A percentile compares a stretch with the other conserved stretches of the same genome.
These are phyloP conservation scores for Helobdella robusta DNA, from an alignment of 2,888 invertebrate species.

Conservation along the genomic window DNA sequence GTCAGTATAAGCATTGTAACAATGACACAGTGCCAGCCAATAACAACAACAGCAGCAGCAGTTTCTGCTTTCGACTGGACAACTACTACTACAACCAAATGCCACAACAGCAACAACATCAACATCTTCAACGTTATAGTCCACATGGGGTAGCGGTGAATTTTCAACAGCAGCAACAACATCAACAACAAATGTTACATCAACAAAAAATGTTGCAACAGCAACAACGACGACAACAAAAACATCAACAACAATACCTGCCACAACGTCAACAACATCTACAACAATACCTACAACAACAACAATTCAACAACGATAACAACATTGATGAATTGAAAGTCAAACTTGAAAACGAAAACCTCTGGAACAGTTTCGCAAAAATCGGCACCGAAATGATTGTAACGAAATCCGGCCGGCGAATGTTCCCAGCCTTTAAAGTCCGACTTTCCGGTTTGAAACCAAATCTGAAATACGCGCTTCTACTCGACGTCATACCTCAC, in stretches of 20 bases:
- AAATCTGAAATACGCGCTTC: conserved; percentile 68
- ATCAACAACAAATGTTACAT: too few relatives aligned
- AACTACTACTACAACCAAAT: not conserved
- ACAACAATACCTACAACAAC: too few relatives aligned
- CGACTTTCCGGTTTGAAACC: conserved; percentile 68
- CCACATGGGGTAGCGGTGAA: too few relatives aligned
- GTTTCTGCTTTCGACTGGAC: not conserved
- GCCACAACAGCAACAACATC: not conserved
- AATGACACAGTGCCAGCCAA: too few relatives aligned
- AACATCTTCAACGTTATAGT: too few relatives aligned
- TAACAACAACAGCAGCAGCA: not conserved
- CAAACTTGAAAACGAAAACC: conserved; percentile 13
- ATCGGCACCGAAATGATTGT: conserved; percentile 21
- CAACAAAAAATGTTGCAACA: too few relatives aligned
- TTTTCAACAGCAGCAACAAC: too few relatives aligned
- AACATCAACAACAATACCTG: not conserved
- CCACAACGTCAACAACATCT: not conserved
- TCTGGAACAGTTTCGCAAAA: conserved; percentile 1
- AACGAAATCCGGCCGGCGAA: conserved; percentile 59
- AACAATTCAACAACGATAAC: not conserved
- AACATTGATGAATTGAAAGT: conserved; percentile 1
- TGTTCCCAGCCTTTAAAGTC: conserved; percentile 80
- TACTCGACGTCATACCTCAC: conserved; percentile 68
- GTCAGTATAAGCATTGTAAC: too few relatives aligned
- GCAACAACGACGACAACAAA: not conserved